Conservation (phyloP, 2,888 invertebrate species). For the Caenorhabditis panamensis region DNA sequence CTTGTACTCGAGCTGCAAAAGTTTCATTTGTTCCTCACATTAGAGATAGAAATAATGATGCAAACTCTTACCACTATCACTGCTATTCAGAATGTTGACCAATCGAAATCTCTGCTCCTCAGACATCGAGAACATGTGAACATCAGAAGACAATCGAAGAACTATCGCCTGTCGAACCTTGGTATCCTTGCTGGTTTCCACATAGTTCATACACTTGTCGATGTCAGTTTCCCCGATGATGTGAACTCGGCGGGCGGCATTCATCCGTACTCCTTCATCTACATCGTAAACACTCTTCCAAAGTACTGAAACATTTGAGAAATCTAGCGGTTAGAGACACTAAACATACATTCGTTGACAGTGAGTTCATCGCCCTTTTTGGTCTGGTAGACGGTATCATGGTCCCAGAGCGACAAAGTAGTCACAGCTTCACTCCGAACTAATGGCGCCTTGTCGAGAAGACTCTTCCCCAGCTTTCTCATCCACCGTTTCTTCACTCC, state of each 20-base stretch:
- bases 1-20: conserved; percentile 42
- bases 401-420: conserved; percentile 39
- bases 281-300: conserved; percentile 51
- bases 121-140: conserved; percentile 37
- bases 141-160: conserved; percentile 34
- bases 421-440: conserved; percentile 24
- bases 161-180: conserved; percentile 35
- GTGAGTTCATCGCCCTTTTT: conserved; percentile 10
- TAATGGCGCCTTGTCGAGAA: conserved; percentile 45
- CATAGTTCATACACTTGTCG: conserved; percentile 45
- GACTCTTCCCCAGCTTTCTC: conserved; percentile 25
- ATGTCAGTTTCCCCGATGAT: conserved; percentile 34
- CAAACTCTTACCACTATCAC: conserved; percentile 53
- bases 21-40: too few relatives aligned
- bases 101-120: conserved; percentile 50
- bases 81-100: conserved; percentile 34
- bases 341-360: conserved; percentile 38
- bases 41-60: too few relatives aligned
- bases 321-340: too few relatives aligned
- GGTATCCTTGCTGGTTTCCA: conserved; percentile 44
- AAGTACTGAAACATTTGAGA: conserved; percentile 50
- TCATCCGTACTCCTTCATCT: conserved; percentile 40
- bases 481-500: conserved; percentile 45
- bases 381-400: neutral
- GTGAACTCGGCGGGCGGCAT: conserved; percentile 43